phyloP scores from a whole-genome alignment of 1,140 invertebrate species.

The Neodiprion virginianus region DNA sequence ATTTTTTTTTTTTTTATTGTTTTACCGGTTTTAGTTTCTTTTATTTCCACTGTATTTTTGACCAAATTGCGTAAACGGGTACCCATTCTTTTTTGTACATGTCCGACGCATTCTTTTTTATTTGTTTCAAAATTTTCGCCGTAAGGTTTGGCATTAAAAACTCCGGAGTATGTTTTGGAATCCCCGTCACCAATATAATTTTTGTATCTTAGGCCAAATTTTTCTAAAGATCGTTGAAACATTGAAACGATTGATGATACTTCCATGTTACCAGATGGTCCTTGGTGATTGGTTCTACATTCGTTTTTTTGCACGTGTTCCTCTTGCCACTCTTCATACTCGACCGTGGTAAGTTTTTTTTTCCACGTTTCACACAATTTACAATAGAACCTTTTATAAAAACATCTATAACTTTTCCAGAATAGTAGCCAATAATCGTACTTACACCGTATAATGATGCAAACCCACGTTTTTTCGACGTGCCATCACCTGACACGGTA shows the following conservation, averaged over 20 bases:
- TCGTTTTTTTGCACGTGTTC: constrained; percentile 2
- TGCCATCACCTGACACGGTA: too few relatives aligned
- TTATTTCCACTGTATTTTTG: neutral
- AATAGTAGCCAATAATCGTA: too few relatives aligned
- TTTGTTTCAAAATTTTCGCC: neutral
- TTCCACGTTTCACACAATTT: constrained; percentile 16
- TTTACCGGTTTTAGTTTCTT: constrained; percentile 9
- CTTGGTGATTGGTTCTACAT: neutral
- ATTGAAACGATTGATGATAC: neutral
- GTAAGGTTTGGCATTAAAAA: neutral
- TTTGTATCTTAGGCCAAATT: neutral
- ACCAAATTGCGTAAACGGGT: constrained; percentile 2
- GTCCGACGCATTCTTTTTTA: constrained; percentile 14
- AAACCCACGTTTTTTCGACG: too few relatives aligned
- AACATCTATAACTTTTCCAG: neutral
- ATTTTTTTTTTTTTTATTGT: constrained; percentile 18
- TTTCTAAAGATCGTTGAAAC: constrained; percentile 9
- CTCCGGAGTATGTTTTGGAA: constrained; percentile 15
- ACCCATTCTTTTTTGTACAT: constrained; percentile 22
- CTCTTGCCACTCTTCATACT: constrained; percentile 11
- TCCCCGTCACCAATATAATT: constrained; percentile 22
- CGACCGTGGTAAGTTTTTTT: neutral
- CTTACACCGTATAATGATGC: too few relatives aligned
- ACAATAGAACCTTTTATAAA: neutral
- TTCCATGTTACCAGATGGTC: constrained; percentile 9